Evolutionary conservation across 2,888 invertebrate genomes (phyloP).

Genomic region (Saturnia pavonia): DNA sequence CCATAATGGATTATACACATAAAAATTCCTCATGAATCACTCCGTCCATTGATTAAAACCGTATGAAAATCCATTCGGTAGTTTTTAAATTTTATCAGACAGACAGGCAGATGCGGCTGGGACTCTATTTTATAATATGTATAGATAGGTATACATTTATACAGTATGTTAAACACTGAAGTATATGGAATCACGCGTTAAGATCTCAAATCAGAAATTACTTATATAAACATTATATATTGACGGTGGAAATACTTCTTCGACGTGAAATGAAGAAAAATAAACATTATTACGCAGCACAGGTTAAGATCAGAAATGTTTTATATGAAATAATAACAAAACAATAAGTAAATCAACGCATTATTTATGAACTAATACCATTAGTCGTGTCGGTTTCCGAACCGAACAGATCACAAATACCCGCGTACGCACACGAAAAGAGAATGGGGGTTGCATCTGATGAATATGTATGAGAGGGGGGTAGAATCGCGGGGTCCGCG

Average conservation of each 20-base stretch:
- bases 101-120: too few relatives aligned
- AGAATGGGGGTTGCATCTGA: constrained; percentile 81
- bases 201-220: too few relatives aligned
- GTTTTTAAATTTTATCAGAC: too few relatives aligned
- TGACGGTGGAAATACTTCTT: neutral
- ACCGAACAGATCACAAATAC: constrained; percentile 50
- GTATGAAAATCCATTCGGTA: too few relatives aligned
- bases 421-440: constrained; percentile 45
- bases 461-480: constrained; percentile 83
- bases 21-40: too few relatives aligned
- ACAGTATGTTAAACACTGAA: too few relatives aligned
- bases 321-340: constrained; percentile 1
- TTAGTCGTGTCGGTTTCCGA: constrained; percentile 52
- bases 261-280: neutral
- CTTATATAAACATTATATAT: neutral
- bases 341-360: constrained; percentile 16
- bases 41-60: too few relatives aligned
- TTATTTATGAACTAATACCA: constrained; percentile 47
- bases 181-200: too few relatives aligned
- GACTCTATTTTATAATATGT: too few relatives aligned
- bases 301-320: neutral
- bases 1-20: too few relatives aligned
- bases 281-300: neutral
- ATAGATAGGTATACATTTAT: too few relatives aligned
- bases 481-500: constrained; percentile 46